Conservation (phyloP, 1,140 invertebrate species). For the Macrobrachium rosenbergii region DNA sequence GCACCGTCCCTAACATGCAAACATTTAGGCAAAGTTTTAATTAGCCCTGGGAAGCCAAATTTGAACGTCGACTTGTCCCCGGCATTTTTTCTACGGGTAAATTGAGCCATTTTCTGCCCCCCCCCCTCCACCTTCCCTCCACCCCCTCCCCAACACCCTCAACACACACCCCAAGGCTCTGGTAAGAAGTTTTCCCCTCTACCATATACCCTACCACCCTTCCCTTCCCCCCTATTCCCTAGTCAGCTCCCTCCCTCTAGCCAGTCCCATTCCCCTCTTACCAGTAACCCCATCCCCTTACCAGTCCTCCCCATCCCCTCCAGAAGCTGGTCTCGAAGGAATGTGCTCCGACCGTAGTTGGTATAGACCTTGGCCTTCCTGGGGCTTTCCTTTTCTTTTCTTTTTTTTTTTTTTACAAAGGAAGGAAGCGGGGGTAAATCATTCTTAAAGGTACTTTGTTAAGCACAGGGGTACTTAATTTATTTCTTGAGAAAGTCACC, state of each 20-base stretch:
- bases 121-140: background rate
- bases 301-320: too few relatives aligned
- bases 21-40: constrained; percentile 21
- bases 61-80: background rate
- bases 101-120: background rate
- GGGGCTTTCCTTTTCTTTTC: background rate
- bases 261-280: too few relatives aligned
- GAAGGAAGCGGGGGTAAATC: background rate
- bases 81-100: background rate
- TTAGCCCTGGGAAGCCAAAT: constrained; percentile 12
- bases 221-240: background rate
- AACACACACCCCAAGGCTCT: background rate
- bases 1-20: constrained; percentile 6
- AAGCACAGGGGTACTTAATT: background rate
- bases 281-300: too few relatives aligned
- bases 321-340: background rate
- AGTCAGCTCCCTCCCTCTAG: background rate
- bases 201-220: too few relatives aligned
- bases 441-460: background rate
- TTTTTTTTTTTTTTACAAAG: background rate
- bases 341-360: background rate
- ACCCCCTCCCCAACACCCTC: background rate
- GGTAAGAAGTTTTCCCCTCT: background rate
- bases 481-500: background rate
- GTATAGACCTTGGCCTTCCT: background rate